These are phyloP conservation scores for Cassiopea andromeda DNA, from an alignment of 30 jellyfish, hydroid and myxozoan genomes.

Conservation along the genomic window DNA sequence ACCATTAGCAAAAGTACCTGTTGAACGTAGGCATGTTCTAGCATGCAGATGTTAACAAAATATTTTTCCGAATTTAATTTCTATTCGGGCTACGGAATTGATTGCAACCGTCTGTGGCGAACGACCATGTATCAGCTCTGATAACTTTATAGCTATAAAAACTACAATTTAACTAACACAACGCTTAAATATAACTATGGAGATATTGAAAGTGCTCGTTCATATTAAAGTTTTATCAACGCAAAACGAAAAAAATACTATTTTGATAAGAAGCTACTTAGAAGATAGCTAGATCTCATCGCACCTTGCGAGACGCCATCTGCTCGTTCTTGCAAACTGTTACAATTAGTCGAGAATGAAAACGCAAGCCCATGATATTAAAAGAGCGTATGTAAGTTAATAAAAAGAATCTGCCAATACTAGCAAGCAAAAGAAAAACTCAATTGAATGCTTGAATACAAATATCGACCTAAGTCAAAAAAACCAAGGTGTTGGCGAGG, in stretches of 20 bases:
- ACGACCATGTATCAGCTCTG: not conserved
- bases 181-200: no score
- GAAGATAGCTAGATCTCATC: not conserved
- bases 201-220: not conserved
- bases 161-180: no score
- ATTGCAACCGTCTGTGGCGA: not conserved
- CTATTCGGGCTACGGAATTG: not conserved
- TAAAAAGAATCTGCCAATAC: not conserved
- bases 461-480: no score
- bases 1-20: not conserved
- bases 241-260: not conserved
- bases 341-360: not conserved
- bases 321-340: not conserved
- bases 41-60: constrained; percentile 5
- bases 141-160: no score
- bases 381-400: not conserved
- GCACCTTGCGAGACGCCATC: not conserved
- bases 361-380: not conserved
- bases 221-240: not conserved
- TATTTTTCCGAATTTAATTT: not conserved
- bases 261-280: not conserved
- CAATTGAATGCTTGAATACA: no score
- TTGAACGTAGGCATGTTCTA: not conserved
- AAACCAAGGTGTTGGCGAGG: no score
- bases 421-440: no score